These are phyloP conservation scores for Pangasius mekongensis DNA, from an alignment of 2,797 vertebrate genomes.

Conservation along the genomic window DNA sequence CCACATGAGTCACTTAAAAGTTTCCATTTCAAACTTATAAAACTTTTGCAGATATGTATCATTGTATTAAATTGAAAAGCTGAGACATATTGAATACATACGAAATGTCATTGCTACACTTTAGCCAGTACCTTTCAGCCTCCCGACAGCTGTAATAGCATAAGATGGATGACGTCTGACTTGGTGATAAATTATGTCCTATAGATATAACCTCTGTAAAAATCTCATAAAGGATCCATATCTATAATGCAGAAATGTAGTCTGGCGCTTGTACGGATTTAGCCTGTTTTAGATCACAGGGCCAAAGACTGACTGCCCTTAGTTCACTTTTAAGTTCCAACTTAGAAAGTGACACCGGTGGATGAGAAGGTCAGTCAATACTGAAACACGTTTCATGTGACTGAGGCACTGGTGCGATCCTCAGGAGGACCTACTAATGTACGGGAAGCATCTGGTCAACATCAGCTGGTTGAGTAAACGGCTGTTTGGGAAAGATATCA, in stretches of 20 bases:
- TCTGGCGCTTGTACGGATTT: slow-evolving; percentile 12
- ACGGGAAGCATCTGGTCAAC: slow-evolving; percentile 10
- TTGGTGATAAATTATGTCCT: slow-evolving; percentile 39
- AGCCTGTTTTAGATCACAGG: slow-evolving; percentile 18
- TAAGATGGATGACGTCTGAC: slow-evolving; percentile 32
- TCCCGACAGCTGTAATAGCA: background rate
- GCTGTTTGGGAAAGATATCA: slow-evolving; percentile 27
- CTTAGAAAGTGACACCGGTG: background rate
- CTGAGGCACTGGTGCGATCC: background rate
- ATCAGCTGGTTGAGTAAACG: background rate
- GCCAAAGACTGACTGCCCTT: background rate
- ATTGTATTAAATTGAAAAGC: slow-evolving; percentile 3
- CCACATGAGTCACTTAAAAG: background rate
- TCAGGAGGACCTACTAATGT: background rate
- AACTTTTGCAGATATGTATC: background rate
- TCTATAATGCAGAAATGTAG: slow-evolving; percentile 38
- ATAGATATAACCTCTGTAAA: slow-evolving; percentile 39
- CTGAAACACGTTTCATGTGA: slow-evolving; percentile 16
- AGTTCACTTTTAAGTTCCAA: background rate
- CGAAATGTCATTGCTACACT: background rate
- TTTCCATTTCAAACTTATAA: background rate
- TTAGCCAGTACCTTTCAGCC: slow-evolving; percentile 12
- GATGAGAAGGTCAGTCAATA: slow-evolving; percentile 13
- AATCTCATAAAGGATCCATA: slow-evolving; percentile 27
- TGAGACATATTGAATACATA: background rate